Evolutionary conservation across 2,797 vertebrate species (phyloP).

Genomic region (Siniperca obscura): DNA sequence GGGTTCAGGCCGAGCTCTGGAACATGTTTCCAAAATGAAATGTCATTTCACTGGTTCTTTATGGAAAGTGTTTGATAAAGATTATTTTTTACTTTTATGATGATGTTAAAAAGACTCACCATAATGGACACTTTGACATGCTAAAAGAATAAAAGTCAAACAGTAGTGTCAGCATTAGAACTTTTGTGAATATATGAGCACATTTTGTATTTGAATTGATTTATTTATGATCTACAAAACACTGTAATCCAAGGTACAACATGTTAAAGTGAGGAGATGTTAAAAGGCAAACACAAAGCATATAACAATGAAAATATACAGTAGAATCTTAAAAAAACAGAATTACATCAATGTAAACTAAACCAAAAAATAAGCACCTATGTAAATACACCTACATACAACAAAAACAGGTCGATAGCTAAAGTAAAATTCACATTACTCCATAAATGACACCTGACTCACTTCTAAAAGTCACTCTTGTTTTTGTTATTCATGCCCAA

Average conservation of each 20-base stretch:
- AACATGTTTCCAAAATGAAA: slow-evolving; percentile 34
- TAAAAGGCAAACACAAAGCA: not conserved
- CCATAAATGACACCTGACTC: not conserved
- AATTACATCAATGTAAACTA: not conserved
- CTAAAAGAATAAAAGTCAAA: slow-evolving; percentile 62
- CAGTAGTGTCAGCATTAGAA: not conserved
- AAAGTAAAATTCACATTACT: not conserved
- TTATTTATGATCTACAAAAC: not conserved
- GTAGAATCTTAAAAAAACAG: not conserved
- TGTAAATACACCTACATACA: not conserved
- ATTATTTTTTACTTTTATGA: not conserved
- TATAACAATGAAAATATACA: not conserved
- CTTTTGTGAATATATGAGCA: not conserved
- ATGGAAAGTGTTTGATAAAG: not conserved
- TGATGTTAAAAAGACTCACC: slow-evolving; percentile 74
- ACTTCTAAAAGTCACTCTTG: not conserved
- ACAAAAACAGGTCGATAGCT: not conserved
- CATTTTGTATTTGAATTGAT: not conserved
- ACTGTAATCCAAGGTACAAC: not conserved
- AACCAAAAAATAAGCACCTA: not conserved
- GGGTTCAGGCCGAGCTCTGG: slow-evolving; percentile 80
- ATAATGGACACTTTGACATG: slow-evolving; percentile 75
- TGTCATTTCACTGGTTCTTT: not conserved
- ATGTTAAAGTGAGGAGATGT: not conserved
- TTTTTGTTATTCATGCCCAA: not conserved